phyloP scores from a whole-genome alignment of 2,888 invertebrate species.

The Apamea anceps region DNA sequence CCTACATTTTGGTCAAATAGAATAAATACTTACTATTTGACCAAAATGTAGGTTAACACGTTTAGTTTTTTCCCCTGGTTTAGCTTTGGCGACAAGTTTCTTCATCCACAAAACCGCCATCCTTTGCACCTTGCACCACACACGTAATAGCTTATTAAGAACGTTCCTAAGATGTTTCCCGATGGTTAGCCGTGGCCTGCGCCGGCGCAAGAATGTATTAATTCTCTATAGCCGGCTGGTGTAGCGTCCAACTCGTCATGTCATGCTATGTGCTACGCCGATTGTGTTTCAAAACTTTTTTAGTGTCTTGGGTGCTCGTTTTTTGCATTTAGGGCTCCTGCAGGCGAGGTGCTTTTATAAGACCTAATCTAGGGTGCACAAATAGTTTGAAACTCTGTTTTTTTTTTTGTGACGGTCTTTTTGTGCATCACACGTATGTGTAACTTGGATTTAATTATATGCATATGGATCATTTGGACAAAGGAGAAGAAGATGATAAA shows the following conservation, averaged over 20 bases:
- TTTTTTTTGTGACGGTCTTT: background rate
- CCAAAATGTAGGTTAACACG: background rate
- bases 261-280: constrained; percentile 32
- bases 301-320: background rate
- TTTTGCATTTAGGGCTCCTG: constrained; percentile 13
- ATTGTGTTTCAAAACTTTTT: constrained; percentile 34
- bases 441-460: background rate
- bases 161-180: constrained; percentile 75
- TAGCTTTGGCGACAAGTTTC: background rate
- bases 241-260: constrained; percentile 48
- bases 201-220: constrained; percentile 70
- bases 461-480: background rate
- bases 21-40: background rate
- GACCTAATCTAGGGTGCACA: background rate
- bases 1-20: background rate
- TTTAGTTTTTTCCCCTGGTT: background rate
- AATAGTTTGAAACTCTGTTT: background rate
- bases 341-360: constrained; percentile 1
- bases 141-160: constrained; percentile 73
- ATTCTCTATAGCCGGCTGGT: constrained; percentile 60
- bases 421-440: background rate
- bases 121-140: constrained; percentile 48
- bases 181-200: constrained; percentile 67
- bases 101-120: background rate
- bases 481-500: background rate